Base-by-base conservation (phyloP, 2,888 invertebrate species). In the Achlya flavicornis region DNA sequence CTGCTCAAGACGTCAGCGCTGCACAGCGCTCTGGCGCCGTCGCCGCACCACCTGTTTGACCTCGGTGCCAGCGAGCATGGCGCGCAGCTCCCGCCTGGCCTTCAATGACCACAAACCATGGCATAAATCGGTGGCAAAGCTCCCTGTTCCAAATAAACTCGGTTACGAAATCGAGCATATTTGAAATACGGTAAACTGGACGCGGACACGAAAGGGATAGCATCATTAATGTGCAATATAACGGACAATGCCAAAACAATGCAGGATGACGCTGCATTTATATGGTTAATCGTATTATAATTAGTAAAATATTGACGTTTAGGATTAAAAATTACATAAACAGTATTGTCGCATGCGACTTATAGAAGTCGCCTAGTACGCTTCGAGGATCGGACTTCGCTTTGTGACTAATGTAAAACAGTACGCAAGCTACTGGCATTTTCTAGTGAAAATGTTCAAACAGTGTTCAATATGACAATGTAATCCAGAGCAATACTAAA, bases 1-100 rank as follows among this genome's bases (percentile, higher is more conserved):
- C 95, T 97, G 87, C 96, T 97, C 72, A 97, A 97, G 94, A 97
- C 97, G 70, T 96, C 97, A 74, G 97, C 97, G 81, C 96, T 97
- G 87, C 97, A 97, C 93, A 96, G 96, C 87, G 97, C 97, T 77
- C 95, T 97, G 81, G 95, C 96, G 85, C 94, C 94, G 68, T 85
- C 95, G 78, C 92, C 94, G 81, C 94, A 94, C 78, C 94, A 94
- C 84, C 94, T 94, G 74, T 94, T 94, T 88, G 94, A 94, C 83
- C 86, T 94, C 74, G 89, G 85, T 77, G 90, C 87, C 83, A 75
- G 77, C 74, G 92, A 93, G 68, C 93, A 89, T 77, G 87, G 80
- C 71, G 83, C 92, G 75, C 92, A 88, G 83, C 90, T 93, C 77
- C 94, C 94, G 75, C 94, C 94, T 62, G 93, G 92, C 84, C 91